These are phyloP conservation scores for Pseudochirops cupreus DNA, from an alignment of 2,797 vertebrate species.

Conservation along the genomic window DNA sequence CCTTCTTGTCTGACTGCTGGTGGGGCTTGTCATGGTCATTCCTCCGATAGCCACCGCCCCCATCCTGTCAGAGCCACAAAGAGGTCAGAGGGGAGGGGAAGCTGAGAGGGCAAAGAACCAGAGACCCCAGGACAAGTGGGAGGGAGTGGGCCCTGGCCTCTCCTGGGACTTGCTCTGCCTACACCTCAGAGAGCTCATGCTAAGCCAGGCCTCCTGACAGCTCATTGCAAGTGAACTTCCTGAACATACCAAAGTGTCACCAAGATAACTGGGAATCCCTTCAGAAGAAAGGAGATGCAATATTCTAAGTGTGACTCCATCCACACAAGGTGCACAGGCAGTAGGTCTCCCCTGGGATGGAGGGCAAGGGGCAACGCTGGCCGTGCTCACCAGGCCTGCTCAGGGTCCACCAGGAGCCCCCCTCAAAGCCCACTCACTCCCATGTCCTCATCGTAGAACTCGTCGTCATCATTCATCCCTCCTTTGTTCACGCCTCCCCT, in stretches of 20 bases:
- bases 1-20: slow-evolving; percentile 93
- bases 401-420: not conserved
- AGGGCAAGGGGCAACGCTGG: not conserved
- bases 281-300: not conserved
- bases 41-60: slow-evolving; percentile 86
- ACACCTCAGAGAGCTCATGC: not conserved
- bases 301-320: not conserved
- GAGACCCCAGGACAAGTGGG: too few relatives aligned
- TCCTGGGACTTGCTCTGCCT: not conserved
- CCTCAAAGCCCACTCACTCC: slow-evolving; percentile 85
- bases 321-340: not conserved
- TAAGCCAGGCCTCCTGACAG: too few relatives aligned
- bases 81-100: not conserved
- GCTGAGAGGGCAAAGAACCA: too few relatives aligned
- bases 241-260: not conserved
- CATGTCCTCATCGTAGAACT: slow-evolving; percentile 94
- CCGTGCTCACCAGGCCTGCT: not conserved
- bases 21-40: slow-evolving; percentile 93
- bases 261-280: not conserved
- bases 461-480: slow-evolving; percentile 91
- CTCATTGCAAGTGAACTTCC: not conserved
- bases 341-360: fast-evolving
- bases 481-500: slow-evolving; percentile 86
- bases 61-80: slow-evolving; percentile 81
- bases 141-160: too few relatives aligned